Evolutionary conservation across 1,140 invertebrate species (phyloP), one percentile per base, ranked within the genome.

Genomic region (Drosophila lini): DNA sequence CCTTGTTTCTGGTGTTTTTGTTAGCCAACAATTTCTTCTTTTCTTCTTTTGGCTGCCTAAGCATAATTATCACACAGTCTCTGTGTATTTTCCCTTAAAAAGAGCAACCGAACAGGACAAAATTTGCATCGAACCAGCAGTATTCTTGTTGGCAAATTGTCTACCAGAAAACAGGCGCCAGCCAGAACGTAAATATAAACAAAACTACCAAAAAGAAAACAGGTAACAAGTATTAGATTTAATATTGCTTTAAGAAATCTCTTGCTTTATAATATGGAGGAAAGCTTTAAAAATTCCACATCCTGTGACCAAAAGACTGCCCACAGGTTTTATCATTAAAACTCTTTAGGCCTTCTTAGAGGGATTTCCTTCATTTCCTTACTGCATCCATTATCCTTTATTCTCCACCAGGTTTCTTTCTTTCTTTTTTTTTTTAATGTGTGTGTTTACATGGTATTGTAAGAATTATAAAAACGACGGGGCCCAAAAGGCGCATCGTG

Each of bases 381-480:
- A 32, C 41, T 31, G 25, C n/a, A 53, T 13, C 47, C 32, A 65
- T 52, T 61, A 68, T 65, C 65, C 62, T 63, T 41, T 53, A 32
- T 65, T 44, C 47, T 9, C 19, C 47, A 28, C 13, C 28, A 28
- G 47, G 34, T 38, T n/a, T 53, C n/a, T 48, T 48, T 48, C 7
- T 16, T 32, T 3, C 34, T 42, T 40, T 22, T 5, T 41, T 42
- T 40, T 31, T 44, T 38, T 67, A 69, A 69, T 69, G 65, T 52
- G 61, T 68, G 36, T 69, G 61, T 45, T 69, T 69, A 55, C 65
- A 44, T 69, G 65, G 65, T 74, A 67, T 77, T 82, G 80, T 82
- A 71, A 71, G 56, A 81, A 81, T 80, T 85, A 85, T 85, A 78
- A 84, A 85, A 85, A 83, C 81, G 80, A 85, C 78, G 60, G 81